A percentile compares a stretch with the other conserved stretches of the same genome.
These are phyloP conservation scores for Rhogogaster chlorosoma DNA, from an alignment of 2,888 invertebrate species.

Conservation along the genomic window DNA sequence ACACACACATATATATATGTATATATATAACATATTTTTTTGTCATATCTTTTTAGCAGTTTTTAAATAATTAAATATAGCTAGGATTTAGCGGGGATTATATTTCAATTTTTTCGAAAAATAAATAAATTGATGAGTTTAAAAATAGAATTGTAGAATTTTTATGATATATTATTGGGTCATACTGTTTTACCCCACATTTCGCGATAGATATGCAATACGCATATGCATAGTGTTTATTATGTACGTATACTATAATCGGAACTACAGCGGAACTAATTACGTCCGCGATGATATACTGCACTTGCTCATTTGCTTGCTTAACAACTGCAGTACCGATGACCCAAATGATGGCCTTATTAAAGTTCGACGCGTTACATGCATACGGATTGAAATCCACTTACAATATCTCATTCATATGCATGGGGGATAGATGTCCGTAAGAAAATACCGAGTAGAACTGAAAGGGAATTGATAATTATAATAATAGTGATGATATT, in stretches of 20 bases:
- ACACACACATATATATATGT: not conserved
- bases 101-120: not conserved
- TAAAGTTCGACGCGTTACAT: not conserved
- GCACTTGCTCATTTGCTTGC: slow-evolving; percentile 11
- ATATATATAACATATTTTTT: not conserved
- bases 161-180: not conserved
- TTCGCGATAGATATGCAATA: not conserved
- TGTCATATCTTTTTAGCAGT: not conserved
- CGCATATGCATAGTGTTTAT: not conserved
- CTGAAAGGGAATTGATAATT: not conserved
- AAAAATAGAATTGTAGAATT: not conserved
- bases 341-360: slow-evolving; percentile 41
- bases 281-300: slow-evolving; percentile 1
- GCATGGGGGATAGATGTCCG: not conserved
- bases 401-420: slow-evolving; percentile 37
- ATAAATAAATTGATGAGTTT: not conserved
- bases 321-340: slow-evolving; percentile 21
- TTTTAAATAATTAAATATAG: not conserved
- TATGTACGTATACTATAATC: not conserved
- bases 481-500: not conserved
- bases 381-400: slow-evolving; percentile 33
- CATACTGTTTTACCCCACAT: not conserved
- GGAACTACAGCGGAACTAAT: slow-evolving; percentile 6
- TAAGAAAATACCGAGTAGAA: not conserved
- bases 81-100: not conserved